Percentiles rank a stretch among this genome's conserved stretches.
Conservation (phyloP, 1,140 invertebrate species). For the Panulirus ornatus region DNA sequence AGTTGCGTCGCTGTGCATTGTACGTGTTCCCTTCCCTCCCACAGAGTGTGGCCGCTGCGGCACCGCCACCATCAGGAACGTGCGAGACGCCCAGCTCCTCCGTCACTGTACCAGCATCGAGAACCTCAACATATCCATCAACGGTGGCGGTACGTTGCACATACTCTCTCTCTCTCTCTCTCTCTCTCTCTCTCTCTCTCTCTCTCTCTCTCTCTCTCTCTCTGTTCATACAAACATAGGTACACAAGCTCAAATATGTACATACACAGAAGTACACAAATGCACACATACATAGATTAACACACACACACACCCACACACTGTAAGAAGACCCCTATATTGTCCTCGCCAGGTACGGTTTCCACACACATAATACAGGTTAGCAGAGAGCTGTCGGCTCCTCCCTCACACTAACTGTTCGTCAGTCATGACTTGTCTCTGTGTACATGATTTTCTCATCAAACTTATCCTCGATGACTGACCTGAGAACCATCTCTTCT, state of each 20-base stretch:
- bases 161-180: not conserved
- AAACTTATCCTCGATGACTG: no score
- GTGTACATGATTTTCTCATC: no score
- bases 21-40: not conserved
- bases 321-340: not conserved
- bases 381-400: no score
- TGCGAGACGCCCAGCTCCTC: not conserved
- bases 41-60: not conserved
- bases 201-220: not conserved
- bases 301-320: constrained; percentile 22
- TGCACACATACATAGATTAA: not conserved
- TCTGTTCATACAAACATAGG: no score
- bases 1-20: no score
- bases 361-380: no score
- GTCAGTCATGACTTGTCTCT: no score
- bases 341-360: no score
- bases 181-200: not conserved
- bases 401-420: no score
- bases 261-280: no score
- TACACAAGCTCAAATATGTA: no score
- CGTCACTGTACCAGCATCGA: not conserved
- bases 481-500: no score
- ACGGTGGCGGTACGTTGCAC: not conserved
- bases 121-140: not conserved
- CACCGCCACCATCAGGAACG: not conserved